Evolutionary conservation across 1,140 invertebrate species (phyloP).

Genomic region (Archivesica marissinica): DNA sequence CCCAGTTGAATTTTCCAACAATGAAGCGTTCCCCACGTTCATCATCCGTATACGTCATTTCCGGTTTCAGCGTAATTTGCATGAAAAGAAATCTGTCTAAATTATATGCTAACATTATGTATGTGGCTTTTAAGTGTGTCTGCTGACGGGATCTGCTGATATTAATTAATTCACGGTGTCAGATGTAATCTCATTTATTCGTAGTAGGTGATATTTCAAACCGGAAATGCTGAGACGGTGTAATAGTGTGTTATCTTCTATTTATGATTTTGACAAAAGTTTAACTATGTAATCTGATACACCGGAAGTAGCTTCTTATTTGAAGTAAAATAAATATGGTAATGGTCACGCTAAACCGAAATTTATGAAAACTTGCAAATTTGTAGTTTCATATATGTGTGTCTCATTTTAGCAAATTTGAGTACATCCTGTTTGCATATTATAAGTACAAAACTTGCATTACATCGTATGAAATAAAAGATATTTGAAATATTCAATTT

Average conservation of each 20-base stretch:
- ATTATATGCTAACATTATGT: constrained; percentile 22
- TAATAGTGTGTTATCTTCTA: constrained; percentile 13
- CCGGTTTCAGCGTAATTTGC: not conserved
- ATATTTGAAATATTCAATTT: too few relatives aligned
- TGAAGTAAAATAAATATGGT: constrained; percentile 11
- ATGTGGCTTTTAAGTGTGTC: constrained; percentile 9
- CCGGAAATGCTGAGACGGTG: constrained; percentile 37
- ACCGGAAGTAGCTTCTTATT: constrained; percentile 14
- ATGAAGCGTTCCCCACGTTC: too few relatives aligned
- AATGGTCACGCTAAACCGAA: not conserved
- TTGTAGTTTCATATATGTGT: not conserved
- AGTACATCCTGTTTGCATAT: too few relatives aligned
- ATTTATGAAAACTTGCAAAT: not conserved
- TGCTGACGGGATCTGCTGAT: too few relatives aligned
- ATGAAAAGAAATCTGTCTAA: constrained; percentile 33
- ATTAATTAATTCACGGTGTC: constrained; percentile 26
- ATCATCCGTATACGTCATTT: too few relatives aligned
- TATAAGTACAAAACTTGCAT: too few relatives aligned
- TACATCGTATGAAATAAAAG: too few relatives aligned
- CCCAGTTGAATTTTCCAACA: not conserved
- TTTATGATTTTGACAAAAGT: not conserved
- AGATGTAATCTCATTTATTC: constrained; percentile 15
- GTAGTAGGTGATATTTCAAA: not conserved
- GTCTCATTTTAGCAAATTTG: too few relatives aligned
- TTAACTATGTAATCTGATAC: not conserved